phyloP scores from a whole-genome alignment of 2,113 vertebrate genomes.

The Candoia aspera region DNA sequence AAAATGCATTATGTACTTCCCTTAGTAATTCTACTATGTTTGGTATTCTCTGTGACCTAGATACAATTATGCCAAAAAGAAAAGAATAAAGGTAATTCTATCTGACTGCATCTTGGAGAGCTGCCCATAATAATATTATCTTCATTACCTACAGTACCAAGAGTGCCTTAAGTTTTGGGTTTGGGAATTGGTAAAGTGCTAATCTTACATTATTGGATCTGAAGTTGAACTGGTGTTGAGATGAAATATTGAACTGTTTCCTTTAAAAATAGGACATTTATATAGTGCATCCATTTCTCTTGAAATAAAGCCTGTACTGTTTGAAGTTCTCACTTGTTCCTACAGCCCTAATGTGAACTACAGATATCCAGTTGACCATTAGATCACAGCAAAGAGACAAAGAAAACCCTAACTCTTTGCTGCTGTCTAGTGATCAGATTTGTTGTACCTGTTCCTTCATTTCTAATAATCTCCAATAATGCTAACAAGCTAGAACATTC shows the following conservation, averaged over 20 bases:
- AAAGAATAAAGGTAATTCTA: background rate
- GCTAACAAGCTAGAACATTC: constrained; percentile 15
- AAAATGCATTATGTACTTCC: background rate
- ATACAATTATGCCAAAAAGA: background rate
- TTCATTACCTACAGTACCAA: constrained; percentile 5
- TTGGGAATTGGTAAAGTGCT: constrained; percentile 43
- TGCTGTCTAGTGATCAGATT: too few relatives aligned
- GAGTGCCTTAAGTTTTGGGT: constrained; percentile 27
- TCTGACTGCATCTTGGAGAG: background rate
- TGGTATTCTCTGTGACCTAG: background rate
- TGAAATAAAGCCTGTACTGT: constrained; percentile 25
- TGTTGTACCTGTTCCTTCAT: constrained; percentile 34
- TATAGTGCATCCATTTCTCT: constrained; percentile 16
- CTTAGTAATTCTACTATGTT: constrained; percentile 20
- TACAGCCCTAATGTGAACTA: too few relatives aligned
- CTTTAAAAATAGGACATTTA: constrained; percentile 30
- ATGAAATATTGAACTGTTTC: constrained; percentile 43
- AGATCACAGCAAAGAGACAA: too few relatives aligned
- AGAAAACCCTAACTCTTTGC: too few relatives aligned
- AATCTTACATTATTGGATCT: constrained; percentile 43
- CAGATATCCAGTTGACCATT: too few relatives aligned
- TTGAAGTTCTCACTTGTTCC: constrained; percentile 28
- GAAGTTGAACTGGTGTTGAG: constrained; percentile 41
- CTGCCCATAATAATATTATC: background rate
- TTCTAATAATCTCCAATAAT: constrained; percentile 44